A percentile compares a stretch with the other conserved stretches of the same genome.
These are phyloP conservation scores for Sipha flava DNA, from an alignment of 1,140 invertebrate species.

Conservation along the genomic window DNA sequence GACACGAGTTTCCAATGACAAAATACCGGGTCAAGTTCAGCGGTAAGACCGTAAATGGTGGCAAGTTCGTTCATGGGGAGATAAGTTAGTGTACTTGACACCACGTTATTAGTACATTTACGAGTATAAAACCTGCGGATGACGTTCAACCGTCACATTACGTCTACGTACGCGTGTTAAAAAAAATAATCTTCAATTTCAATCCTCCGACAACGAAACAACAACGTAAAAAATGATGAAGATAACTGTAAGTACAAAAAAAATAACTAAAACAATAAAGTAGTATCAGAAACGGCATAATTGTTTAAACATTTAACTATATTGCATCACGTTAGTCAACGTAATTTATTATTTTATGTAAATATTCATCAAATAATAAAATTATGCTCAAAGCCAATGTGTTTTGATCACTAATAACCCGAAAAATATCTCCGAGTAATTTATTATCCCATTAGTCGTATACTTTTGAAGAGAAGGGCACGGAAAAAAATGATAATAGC, in stretches of 20 bases:
- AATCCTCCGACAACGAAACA: background rate
- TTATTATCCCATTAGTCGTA: no score
- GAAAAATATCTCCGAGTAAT: no score
- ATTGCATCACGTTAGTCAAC: no score
- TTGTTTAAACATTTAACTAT: no score
- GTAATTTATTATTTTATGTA: no score
- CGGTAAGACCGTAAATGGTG: constrained; percentile 6
- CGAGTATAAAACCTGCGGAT: background rate
- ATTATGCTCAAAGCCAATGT: no score
- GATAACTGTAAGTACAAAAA: background rate
- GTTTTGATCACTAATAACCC: no score
- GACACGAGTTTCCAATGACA: constrained; percentile 24
- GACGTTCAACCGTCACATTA: background rate
- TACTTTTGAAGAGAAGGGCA: no score
- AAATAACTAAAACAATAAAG: background rate
- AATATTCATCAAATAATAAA: no score
- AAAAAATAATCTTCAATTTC: background rate
- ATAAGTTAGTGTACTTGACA: background rate
- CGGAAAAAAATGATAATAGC: no score
- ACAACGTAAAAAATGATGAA: background rate
- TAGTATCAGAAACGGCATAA: no score
- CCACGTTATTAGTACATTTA: background rate
- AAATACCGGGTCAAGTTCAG: constrained; percentile 15
- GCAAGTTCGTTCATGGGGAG: background rate
- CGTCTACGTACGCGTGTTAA: background rate